Percentiles rank a stretch among this genome's conserved stretches.
Conservation (phyloP, 2,113 vertebrate genomes). For the Hassar affinis region DNA sequence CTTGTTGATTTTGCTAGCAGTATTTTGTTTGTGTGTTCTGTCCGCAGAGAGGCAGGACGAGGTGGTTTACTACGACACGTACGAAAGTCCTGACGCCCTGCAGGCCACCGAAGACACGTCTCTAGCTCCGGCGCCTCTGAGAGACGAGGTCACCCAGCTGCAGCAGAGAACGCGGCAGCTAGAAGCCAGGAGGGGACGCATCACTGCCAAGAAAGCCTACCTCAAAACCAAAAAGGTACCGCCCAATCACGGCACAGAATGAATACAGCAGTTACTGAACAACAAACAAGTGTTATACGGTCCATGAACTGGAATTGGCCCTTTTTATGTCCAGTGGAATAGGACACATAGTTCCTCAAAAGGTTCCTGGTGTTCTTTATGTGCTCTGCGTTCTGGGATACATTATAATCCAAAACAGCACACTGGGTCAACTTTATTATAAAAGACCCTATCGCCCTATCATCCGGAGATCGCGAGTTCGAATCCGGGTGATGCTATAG, state of each 20-base stretch:
- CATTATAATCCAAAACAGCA: too few species aligned
- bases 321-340: background rate
- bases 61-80: slow-evolving; percentile 95
- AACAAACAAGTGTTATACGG: background rate
- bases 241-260: background rate
- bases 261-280: background rate
- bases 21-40: background rate
- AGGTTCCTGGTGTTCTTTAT: background rate
- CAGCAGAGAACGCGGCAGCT: slow-evolving; percentile 91
- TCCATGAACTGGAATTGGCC: background rate
- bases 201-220: slow-evolving; percentile 98
- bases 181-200: slow-evolving; percentile 90
- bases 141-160: slow-evolving; percentile 82
- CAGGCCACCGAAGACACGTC: slow-evolving; percentile 78
- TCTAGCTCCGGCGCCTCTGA: slow-evolving; percentile 73
- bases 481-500: too few species aligned
- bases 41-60: slow-evolving; percentile 81
- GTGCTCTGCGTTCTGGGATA: background rate
- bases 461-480: too few species aligned
- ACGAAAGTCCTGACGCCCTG: slow-evolving; percentile 96
- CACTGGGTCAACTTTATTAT: background rate
- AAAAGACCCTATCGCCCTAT: too few species aligned
- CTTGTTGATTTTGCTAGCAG: background rate
- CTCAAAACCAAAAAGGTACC: slow-evolving; percentile 97
- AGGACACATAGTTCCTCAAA: background rate